Conservation (phyloP, 2,113 vertebrate species). For the Psephotus haematonotus region DNA sequence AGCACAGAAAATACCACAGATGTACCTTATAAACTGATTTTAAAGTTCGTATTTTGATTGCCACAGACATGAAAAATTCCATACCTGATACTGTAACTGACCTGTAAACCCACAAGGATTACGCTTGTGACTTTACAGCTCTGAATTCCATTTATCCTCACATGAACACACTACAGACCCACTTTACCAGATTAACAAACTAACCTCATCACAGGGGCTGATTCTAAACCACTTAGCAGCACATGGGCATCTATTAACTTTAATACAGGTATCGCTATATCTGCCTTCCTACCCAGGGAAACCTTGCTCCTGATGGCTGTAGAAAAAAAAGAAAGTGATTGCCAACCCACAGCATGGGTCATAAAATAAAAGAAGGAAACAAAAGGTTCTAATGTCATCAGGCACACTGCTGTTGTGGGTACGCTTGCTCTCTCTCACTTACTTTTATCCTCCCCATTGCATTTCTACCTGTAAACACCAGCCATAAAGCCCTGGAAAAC, state of each 20-base stretch:
- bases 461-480: background rate
- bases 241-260: background rate
- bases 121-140: background rate
- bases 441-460: background rate
- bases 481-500: background rate
- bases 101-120: background rate
- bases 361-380: background rate
- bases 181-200: constrained; percentile 26
- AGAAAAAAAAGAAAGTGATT: background rate
- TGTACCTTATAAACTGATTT: background rate
- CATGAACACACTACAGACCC: constrained; percentile 2
- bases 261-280: background rate
- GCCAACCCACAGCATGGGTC: background rate
- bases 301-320: background rate
- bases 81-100: background rate
- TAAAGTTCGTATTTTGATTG: background rate
- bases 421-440: background rate
- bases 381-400: background rate
- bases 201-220: background rate
- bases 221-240: background rate
- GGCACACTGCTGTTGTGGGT: background rate
- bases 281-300: background rate
- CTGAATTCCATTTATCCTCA: background rate
- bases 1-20: background rate
- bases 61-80: background rate